Evolutionary conservation across 2,888 invertebrate species (phyloP).

Genomic region (Oxycera nigricornis): DNA sequence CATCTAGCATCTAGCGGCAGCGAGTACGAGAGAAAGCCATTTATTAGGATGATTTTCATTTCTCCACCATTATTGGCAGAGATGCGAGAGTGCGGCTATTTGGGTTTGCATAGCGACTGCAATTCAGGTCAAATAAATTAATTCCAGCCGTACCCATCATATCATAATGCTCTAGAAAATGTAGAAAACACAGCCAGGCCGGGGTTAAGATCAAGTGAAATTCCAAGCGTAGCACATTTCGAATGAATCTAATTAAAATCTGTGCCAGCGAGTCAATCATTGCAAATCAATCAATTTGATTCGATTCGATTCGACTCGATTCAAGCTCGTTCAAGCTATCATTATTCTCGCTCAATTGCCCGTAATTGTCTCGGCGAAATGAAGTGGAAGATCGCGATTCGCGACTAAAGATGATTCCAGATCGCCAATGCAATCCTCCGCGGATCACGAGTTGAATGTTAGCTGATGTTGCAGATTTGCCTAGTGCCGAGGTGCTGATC

Average conservation of each 20-base stretch:
- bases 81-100: background rate
- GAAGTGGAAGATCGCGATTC: background rate
- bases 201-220: slow-evolving; percentile 32
- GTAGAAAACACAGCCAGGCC: background rate
- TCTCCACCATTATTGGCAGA: background rate
- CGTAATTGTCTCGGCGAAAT: background rate
- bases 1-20: no score
- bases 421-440: background rate
- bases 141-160: background rate
- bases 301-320: slow-evolving; percentile 17
- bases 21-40: background rate
- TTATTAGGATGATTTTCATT: background rate
- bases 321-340: background rate
- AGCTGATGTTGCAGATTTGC: no score
- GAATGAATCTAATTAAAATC: slow-evolving; percentile 24
- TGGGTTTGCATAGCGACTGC: background rate
- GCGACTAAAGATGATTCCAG: background rate
- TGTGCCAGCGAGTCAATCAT: slow-evolving; percentile 12
- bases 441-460: background rate
- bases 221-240: slow-evolving; percentile 4
- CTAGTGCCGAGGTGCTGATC: no score
- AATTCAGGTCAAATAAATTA: slow-evolving; percentile 1
- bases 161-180: background rate
- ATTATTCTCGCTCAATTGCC: background rate
- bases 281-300: slow-evolving; percentile 24